Evolutionary conservation across 2,888 invertebrate species (phyloP).

Genomic region (Cenopis cana): DNA sequence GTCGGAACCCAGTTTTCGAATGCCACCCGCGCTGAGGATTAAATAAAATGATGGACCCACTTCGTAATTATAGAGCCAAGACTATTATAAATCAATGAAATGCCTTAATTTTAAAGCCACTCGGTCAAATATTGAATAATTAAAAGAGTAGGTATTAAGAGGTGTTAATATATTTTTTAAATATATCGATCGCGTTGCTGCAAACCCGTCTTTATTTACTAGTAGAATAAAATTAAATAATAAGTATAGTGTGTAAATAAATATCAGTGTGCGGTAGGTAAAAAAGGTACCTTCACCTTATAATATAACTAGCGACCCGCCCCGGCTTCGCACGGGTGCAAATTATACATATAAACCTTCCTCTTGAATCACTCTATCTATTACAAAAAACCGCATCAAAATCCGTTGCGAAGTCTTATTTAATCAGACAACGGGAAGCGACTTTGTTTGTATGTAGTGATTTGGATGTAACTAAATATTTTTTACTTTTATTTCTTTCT

Average conservation of each 20-base stretch:
- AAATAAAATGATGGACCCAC: conserved; percentile 32
- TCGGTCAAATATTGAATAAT: conserved; percentile 43
- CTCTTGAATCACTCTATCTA: too few relatives aligned
- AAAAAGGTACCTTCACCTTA: not conserved
- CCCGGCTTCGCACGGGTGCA: too few relatives aligned
- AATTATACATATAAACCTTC: too few relatives aligned
- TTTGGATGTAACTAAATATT: too few relatives aligned
- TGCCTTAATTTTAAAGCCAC: conserved; percentile 37
- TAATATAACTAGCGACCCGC: too few relatives aligned
- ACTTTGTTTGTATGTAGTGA: too few relatives aligned
- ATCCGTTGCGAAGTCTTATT: too few relatives aligned
- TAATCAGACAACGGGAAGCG: too few relatives aligned
- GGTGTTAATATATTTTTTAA: not conserved
- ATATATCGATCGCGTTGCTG: not conserved
- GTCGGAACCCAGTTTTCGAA: conserved; percentile 11
- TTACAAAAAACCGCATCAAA: too few relatives aligned
- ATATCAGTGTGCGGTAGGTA: not conserved
- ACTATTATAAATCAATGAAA: conserved; percentile 42
- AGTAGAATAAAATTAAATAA: not conserved
- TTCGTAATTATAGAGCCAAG: conserved; percentile 32
- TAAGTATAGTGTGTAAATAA: not conserved
- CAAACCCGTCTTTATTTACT: not conserved
- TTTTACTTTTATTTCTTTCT: too few relatives aligned
- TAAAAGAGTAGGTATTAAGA: conserved; percentile 3
- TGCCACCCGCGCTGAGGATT: conserved; percentile 28